These are phyloP conservation scores for Meteorus colon DNA, from an alignment of 2,888 invertebrate species.

Conservation along the genomic window DNA sequence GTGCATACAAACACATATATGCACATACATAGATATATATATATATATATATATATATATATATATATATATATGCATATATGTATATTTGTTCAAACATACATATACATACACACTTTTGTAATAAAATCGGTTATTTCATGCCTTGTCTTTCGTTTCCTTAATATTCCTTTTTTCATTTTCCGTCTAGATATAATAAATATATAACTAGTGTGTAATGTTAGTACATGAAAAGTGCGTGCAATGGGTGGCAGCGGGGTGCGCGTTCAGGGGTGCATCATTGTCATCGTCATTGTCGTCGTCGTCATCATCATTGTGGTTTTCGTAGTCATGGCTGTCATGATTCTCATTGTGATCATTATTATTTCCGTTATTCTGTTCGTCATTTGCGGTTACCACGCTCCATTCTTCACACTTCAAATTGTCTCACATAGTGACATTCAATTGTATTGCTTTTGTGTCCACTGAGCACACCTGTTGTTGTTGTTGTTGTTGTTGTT, in stretches of 20 bases:
- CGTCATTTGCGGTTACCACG: background rate
- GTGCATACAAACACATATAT: too few species aligned
- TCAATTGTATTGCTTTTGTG: constrained; percentile 72
- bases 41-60: constrained; percentile 10
- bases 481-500: constrained; percentile 67
- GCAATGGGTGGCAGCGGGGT: constrained; percentile 72
- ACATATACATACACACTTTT: constrained; percentile 61
- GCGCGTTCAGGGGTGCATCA: constrained; percentile 67
- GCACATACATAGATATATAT: too few species aligned
- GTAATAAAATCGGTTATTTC: constrained; percentile 70
- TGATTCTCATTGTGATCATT: background rate
- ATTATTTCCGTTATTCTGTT: background rate
- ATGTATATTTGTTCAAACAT: constrained; percentile 9
- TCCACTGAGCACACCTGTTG: constrained; percentile 69
- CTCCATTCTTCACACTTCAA: constrained; percentile 27
- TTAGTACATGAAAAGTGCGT: constrained; percentile 73
- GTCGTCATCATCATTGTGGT: constrained; percentile 36
- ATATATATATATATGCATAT: constrained; percentile 35
- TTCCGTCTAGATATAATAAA: constrained; percentile 52
- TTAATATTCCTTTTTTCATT: constrained; percentile 53
- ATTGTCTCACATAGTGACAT: constrained; percentile 71
- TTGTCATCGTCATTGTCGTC: constrained; percentile 62
- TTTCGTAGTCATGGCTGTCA: background rate
- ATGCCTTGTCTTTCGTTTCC: constrained; percentile 29
- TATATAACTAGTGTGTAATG: constrained; percentile 72